phyloP scores from a whole-genome alignment of 2,888 invertebrate genomes.

The Trichacis sp. region DNA sequence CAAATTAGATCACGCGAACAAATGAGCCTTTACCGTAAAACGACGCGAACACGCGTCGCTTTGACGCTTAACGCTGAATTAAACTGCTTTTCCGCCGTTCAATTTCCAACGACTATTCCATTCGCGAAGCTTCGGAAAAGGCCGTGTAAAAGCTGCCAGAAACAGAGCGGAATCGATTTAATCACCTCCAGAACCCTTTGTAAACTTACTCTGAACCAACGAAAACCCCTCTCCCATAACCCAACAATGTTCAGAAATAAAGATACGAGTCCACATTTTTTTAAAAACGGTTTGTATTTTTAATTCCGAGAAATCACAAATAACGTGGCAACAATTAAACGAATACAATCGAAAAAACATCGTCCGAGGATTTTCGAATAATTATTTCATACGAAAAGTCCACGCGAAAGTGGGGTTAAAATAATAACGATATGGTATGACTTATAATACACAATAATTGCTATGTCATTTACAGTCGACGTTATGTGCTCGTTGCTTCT shows the following conservation, averaged over 20 bases:
- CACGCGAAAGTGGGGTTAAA: conserved; percentile 6
- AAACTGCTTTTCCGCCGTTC: conserved; percentile 5
- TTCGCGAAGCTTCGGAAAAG: background rate
- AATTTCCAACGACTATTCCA: conserved; percentile 5
- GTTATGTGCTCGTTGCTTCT: conserved; percentile 17
- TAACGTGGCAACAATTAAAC: conserved; percentile 42
- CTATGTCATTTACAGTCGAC: conserved; percentile 53
- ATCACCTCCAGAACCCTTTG: background rate
- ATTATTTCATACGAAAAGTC: conserved; percentile 6
- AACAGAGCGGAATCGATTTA: background rate
- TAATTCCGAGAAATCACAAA: conserved; percentile 43
- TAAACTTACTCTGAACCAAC: too few species aligned
- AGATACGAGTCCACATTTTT: background rate
- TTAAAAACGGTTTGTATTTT: conserved; percentile 54
- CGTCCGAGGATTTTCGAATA: background rate
- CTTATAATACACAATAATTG: conserved; percentile 29
- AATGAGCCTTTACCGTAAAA: conserved; percentile 7
- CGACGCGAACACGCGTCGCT: conserved; percentile 7
- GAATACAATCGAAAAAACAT: background rate
- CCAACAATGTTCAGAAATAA: background rate
- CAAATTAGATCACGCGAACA: background rate
- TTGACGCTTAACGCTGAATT: conserved; percentile 6
- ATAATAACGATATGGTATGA: conserved; percentile 17
- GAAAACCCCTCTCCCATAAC: too few species aligned
- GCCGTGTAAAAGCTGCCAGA: conserved; percentile 1